These are phyloP conservation scores for Fregetta grallaria DNA, from an alignment of 2,113 vertebrate species.

Conservation along the genomic window DNA sequence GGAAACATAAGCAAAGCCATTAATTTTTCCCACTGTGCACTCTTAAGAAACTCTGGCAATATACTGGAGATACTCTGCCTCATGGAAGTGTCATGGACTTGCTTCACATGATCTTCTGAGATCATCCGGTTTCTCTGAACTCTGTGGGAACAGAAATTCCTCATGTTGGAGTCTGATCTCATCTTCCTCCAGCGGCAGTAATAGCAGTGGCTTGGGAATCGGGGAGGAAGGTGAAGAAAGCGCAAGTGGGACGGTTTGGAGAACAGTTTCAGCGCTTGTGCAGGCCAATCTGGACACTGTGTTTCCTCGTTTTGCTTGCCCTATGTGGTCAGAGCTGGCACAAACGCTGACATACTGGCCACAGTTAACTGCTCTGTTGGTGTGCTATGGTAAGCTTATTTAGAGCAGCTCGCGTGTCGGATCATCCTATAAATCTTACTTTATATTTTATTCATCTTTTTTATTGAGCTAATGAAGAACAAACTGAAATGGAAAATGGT, in stretches of 20 bases:
- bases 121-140: slow-evolving; percentile 65
- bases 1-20: slow-evolving; percentile 58
- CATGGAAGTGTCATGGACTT: slow-evolving; percentile 66
- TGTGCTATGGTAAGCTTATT: background rate
- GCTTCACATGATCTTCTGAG: slow-evolving; percentile 69
- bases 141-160: slow-evolving; percentile 70
- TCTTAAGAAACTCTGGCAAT: slow-evolving; percentile 55
- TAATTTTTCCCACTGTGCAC: slow-evolving; percentile 67
- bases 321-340: background rate
- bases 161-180: slow-evolving; percentile 17
- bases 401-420: background rate
- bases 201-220: slow-evolving; percentile 25
- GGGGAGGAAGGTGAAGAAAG: background rate
- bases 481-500: background rate
- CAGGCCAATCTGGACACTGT: background rate
- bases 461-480: background rate
- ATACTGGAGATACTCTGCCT: slow-evolving; percentile 44
- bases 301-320: background rate
- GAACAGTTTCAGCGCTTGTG: background rate
- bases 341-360: background rate
- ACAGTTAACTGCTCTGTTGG: background rate
- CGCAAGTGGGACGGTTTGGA: background rate
- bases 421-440: background rate
- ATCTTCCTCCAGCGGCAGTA: slow-evolving; percentile 19
- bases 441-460: background rate